These are phyloP conservation scores for Myiothlypis chrysogaster DNA, from an alignment of 2,797 vertebrate species.

Conservation along the genomic window DNA sequence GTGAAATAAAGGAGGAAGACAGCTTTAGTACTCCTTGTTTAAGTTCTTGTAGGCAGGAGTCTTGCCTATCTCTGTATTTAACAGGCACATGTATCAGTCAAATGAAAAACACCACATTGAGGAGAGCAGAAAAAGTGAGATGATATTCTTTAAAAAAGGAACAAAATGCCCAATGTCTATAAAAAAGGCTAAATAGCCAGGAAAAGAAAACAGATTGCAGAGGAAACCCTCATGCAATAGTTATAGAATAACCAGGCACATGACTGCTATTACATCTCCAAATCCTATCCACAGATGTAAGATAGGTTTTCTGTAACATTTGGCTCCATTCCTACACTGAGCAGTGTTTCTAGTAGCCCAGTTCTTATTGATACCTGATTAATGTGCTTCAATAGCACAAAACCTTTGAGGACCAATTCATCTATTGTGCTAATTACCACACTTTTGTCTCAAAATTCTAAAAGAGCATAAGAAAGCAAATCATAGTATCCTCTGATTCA, in stretches of 20 bases:
- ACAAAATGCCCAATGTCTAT: background rate
- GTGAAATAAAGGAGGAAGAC: background rate
- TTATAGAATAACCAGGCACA: background rate
- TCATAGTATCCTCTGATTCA: background rate
- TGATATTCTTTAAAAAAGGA: background rate
- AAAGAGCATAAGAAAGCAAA: background rate
- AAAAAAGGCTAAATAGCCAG: background rate
- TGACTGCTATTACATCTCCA: background rate
- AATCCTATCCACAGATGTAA: background rate
- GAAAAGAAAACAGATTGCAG: background rate
- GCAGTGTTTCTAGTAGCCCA: background rate
- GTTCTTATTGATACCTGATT: background rate
- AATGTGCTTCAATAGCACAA: background rate
- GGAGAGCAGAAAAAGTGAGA: background rate
- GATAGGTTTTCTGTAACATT: background rate
- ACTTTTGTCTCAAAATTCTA: background rate
- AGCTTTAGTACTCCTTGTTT: background rate
- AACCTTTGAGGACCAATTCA: background rate
- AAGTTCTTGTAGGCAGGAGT: background rate
- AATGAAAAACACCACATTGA: background rate
- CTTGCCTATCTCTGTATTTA: background rate
- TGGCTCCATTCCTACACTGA: background rate
- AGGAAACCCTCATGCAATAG: background rate
- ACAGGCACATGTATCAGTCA: background rate
- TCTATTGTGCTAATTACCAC: background rate